phyloP scores from a whole-genome alignment of 2,888 invertebrate species.

The Mythimna albipuncta region DNA sequence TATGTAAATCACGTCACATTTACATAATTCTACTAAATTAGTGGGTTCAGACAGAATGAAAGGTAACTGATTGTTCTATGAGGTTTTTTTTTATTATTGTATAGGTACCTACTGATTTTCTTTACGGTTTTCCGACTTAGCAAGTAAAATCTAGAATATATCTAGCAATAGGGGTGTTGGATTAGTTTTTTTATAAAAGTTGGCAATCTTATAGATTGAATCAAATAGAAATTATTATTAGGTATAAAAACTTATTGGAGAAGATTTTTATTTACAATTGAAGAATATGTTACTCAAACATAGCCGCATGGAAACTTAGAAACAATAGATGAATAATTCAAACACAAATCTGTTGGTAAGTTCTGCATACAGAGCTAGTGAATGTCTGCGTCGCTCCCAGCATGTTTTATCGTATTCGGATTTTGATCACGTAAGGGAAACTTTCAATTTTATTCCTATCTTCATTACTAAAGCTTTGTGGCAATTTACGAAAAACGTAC shows the following conservation, averaged over 20 bases:
- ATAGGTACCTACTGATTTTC: not conserved
- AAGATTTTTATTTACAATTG: slow-evolving; percentile 43
- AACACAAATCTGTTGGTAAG: slow-evolving; percentile 75
- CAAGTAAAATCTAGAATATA: not conserved
- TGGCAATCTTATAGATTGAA: slow-evolving; percentile 1
- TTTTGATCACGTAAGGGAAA: slow-evolving; percentile 72
- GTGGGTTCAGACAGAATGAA: slow-evolving; percentile 12
- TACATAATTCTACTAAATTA: slow-evolving; percentile 60
- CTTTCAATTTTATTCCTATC: slow-evolving; percentile 72
- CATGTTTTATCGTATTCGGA: slow-evolving; percentile 68
- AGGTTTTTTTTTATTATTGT: slow-evolving; percentile 3
- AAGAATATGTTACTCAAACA: slow-evolving; percentile 63
- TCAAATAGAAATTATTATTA: slow-evolving; percentile 19
- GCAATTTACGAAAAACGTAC: slow-evolving; percentile 45
- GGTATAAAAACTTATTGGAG: slow-evolving; percentile 8
- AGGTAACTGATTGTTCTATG: slow-evolving; percentile 22
- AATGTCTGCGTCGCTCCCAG: slow-evolving; percentile 64
- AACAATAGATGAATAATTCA: slow-evolving; percentile 81
- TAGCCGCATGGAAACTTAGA: slow-evolving; percentile 69
- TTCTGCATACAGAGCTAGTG: slow-evolving; percentile 61
- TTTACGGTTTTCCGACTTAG: not conserved
- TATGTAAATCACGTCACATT: slow-evolving; percentile 63
- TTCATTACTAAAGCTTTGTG: slow-evolving; percentile 62
- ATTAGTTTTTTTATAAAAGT: slow-evolving; percentile 11
- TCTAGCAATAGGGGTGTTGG: not conserved